Percentiles rank a stretch among this genome's conserved stretches.
Evolutionary conservation across 2,888 invertebrate genomes (phyloP).

Genomic region (Thalpophila matura): DNA sequence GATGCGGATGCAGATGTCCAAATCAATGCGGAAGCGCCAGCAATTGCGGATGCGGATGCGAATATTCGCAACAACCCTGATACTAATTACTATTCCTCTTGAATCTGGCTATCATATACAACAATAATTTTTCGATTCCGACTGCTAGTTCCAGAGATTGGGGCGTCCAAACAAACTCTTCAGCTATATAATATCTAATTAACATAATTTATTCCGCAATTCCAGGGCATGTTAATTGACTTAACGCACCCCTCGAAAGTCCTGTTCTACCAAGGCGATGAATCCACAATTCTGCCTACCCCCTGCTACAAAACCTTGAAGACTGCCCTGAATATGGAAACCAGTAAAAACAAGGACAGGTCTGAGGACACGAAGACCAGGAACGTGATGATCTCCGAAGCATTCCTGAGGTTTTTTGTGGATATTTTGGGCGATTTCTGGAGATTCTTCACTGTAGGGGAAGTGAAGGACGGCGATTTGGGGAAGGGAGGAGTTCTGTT

Average conservation of each 20-base stretch:
- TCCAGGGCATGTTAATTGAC: constrained; percentile 94
- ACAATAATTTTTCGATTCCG: neutral
- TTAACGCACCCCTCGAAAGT: constrained; percentile 91
- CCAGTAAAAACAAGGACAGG: constrained; percentile 73
- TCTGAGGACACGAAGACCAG: constrained; percentile 87
- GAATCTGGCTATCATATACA: neutral
- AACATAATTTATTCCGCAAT: no score
- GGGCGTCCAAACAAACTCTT: no score
- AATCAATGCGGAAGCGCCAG: no score
- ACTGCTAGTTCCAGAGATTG: no score
- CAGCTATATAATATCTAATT: no score
- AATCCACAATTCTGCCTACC: constrained; percentile 93
- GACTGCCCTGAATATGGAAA: constrained; percentile 86
- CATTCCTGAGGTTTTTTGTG: constrained; percentile 94
- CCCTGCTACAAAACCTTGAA: constrained; percentile 93
- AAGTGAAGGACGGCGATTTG: constrained; percentile 74
- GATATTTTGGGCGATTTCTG: constrained; percentile 94
- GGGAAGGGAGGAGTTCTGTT: constrained; percentile 81
- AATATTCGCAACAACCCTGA: no score
- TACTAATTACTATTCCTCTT: no score
- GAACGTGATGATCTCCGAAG: constrained; percentile 95
- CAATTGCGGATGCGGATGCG: no score
- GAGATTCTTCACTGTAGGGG: constrained; percentile 85
- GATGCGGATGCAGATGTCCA: no score
- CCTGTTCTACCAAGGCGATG: constrained; percentile 93